Conservation (phyloP, 2,888 invertebrate species). For the Caenorhabditis wallacei region DNA sequence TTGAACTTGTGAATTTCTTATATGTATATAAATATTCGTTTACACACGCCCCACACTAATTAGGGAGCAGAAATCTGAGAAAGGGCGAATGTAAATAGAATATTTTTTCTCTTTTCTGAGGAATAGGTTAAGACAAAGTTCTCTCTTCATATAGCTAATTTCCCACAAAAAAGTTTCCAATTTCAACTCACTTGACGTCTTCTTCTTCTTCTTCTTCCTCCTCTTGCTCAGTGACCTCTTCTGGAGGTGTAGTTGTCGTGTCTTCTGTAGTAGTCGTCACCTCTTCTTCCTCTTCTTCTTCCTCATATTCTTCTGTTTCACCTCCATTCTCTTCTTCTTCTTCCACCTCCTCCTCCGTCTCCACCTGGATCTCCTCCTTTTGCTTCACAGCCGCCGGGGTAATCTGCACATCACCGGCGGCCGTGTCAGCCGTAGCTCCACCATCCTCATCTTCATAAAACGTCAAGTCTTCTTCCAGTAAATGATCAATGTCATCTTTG, state of each 20-base stretch:
- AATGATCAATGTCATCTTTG: conserved; percentile 55
- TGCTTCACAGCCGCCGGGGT: conserved; percentile 19
- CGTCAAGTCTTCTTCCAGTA: conserved; percentile 47
- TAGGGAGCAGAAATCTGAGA: conserved; percentile 10
- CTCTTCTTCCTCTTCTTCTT: conserved; percentile 38
- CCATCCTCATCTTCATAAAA: conserved; percentile 49
- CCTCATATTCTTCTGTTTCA: conserved; percentile 35
- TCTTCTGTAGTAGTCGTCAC: conserved; percentile 23
- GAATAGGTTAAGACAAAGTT: too few species aligned
- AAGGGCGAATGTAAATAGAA: conserved; percentile 13
- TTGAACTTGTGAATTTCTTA: conserved; percentile 40
- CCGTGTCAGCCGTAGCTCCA: conserved; percentile 21
- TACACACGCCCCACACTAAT: conserved; percentile 32
- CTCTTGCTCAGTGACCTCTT: neutral
- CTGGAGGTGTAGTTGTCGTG: conserved; percentile 4
- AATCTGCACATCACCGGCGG: neutral
- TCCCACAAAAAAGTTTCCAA: conserved; percentile 49
- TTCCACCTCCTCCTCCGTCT: conserved; percentile 21
- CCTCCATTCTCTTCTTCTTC: conserved; percentile 22
- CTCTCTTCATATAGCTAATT: too few species aligned
- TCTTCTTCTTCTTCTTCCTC: conserved; percentile 17
- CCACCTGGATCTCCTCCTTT: conserved; percentile 6
- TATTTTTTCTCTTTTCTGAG: too few species aligned
- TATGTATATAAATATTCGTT: neutral
- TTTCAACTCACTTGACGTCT: conserved; percentile 43